These are phyloP conservation scores for Numida meleagris DNA, from an alignment of 2,113 vertebrate genomes.

Conservation along the genomic window DNA sequence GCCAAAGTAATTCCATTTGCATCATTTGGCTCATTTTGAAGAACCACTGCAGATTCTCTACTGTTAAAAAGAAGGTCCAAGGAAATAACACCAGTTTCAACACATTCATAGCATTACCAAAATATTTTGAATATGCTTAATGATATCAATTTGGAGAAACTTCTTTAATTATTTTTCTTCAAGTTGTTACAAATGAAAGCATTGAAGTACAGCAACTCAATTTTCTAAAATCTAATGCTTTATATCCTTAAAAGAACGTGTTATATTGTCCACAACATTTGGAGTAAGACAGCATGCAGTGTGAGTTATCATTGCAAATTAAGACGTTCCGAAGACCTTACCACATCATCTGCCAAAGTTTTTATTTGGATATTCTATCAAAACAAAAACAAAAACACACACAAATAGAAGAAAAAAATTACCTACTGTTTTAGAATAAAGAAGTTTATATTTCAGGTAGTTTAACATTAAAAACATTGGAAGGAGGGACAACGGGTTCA, in stretches of 20 bases:
- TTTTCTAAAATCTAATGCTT: not conserved
- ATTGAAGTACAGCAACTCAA: not conserved
- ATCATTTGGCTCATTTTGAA: not conserved
- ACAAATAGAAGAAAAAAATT: constrained; percentile 79
- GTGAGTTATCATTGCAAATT: constrained; percentile 67
- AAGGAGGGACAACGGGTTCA: not conserved
- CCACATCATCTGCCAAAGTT: constrained; percentile 99
- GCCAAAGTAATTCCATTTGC: not conserved
- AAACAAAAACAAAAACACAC: constrained; percentile 81
- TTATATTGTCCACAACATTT: constrained; percentile 69
- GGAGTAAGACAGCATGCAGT: constrained; percentile 77
- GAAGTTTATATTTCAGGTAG: not conserved
- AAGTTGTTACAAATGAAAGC: not conserved
- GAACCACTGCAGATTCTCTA: not conserved
- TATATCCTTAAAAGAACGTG: constrained; percentile 56
- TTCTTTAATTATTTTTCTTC: not conserved
- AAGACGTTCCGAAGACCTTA: constrained; percentile 86
- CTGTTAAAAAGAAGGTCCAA: not conserved
- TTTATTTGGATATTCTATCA: constrained; percentile 99
- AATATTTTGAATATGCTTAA: not conserved
- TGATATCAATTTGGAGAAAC: not conserved
- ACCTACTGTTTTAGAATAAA: constrained; percentile 64
- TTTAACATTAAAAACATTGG: not conserved
- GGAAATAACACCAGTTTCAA: not conserved
- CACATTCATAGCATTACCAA: not conserved